Percentiles rank a stretch among this genome's conserved stretches.
phyloP scores from a whole-genome alignment of 2,113 vertebrate species.

The Alces alces region DNA sequence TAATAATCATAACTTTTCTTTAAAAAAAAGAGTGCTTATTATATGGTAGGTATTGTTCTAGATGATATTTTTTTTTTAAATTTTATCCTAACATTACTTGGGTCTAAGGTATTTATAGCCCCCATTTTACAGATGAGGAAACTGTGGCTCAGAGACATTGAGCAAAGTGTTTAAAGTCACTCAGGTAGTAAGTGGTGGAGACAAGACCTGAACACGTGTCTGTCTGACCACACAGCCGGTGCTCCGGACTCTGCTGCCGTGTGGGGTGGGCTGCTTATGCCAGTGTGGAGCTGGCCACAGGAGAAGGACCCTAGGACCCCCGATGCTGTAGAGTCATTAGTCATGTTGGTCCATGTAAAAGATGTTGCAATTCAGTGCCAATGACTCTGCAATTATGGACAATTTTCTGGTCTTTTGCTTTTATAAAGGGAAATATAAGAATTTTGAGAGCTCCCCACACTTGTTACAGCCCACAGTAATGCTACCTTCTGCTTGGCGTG shows the following conservation, averaged over 20 bases:
- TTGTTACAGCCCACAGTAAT: background rate
- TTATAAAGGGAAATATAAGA: slow-evolving; percentile 1
- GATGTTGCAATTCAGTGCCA: background rate
- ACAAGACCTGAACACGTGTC: background rate
- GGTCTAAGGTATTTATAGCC: background rate
- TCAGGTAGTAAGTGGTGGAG: background rate
- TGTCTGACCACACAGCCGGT: background rate
- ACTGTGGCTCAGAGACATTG: background rate
- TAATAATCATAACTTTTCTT: background rate
- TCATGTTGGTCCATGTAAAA: background rate
- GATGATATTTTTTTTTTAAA: background rate
- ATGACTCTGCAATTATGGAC: background rate
- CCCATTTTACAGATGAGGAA: background rate
- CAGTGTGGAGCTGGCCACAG: accelerated
- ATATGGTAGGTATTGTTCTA: background rate
- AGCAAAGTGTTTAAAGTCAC: background rate
- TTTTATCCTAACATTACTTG: background rate
- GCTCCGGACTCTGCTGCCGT: background rate
- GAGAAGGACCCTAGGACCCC: background rate
- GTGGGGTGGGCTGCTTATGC: background rate
- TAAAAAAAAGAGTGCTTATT: background rate
- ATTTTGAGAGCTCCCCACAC: background rate
- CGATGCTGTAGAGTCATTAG: background rate
- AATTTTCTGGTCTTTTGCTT: slow-evolving; percentile 43
- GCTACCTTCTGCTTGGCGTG: background rate